These are phyloP conservation scores for Acromyrmex echinatior DNA, from an alignment of 1,140 invertebrate species.

Conservation along the genomic window DNA sequence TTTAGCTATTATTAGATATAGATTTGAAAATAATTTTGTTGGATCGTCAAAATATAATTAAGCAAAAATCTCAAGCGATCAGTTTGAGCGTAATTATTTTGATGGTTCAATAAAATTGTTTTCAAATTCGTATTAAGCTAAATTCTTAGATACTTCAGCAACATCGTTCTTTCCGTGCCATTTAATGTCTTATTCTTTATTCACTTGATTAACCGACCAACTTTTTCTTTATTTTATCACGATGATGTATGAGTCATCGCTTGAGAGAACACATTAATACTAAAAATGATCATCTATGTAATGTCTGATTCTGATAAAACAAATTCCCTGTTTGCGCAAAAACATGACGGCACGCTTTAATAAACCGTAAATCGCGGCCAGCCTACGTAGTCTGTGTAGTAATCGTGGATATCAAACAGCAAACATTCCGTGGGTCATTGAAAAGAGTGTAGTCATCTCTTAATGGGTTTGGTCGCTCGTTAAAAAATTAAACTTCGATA, in stretches of 20 bases:
- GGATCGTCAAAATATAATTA: too few species aligned
- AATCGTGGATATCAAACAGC: neutral
- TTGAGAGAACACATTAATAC: neutral
- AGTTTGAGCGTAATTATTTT: too few species aligned
- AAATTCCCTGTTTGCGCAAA: neutral
- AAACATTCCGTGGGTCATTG: conserved; percentile 29
- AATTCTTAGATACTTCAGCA: too few species aligned
- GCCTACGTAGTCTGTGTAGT: neutral
- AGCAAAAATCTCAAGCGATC: too few species aligned
- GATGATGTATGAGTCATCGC: neutral
- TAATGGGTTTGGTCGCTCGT: conserved; percentile 63
- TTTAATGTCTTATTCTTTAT: neutral
- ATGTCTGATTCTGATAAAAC: neutral
- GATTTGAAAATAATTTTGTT: too few species aligned
- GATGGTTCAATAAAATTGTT: too few species aligned
- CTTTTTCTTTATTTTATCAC: neutral
- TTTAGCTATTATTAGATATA: too few species aligned
- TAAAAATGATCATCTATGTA: neutral
- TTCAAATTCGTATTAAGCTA: too few species aligned
- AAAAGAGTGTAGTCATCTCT: conserved; percentile 1
- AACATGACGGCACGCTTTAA: neutral
- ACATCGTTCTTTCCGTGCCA: too few species aligned
- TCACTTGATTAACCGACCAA: neutral
- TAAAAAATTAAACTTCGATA: conserved; percentile 69
- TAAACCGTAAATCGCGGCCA: neutral